Evolutionary conservation across 37 sponge, comb jelly and placozoan genomes (phyloP).

Genomic region (Spongia lamella): DNA sequence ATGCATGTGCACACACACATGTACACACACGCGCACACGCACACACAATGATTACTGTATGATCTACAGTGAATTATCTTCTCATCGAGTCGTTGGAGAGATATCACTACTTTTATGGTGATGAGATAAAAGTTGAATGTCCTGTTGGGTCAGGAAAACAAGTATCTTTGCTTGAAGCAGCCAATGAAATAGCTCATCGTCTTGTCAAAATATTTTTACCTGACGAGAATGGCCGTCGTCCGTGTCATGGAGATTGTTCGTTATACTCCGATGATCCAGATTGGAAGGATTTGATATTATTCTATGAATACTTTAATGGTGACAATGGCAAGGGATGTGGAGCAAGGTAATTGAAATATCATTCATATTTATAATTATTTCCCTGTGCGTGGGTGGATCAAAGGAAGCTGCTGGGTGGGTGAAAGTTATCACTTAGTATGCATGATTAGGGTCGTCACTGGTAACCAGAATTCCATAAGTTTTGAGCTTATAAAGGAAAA

Average conservation of each 20-base stretch:
- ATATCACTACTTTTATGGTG: slow-evolving; percentile 90
- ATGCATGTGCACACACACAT: neutral
- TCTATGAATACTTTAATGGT: slow-evolving; percentile 96
- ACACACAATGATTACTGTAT: too few relatives aligned
- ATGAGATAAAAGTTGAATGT: slow-evolving; percentile 85
- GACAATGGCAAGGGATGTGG: slow-evolving; percentile 94
- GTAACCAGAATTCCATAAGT: too few relatives aligned
- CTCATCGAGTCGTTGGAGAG: slow-evolving; percentile 91
- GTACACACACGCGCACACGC: slow-evolving; percentile 1
- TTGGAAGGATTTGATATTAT: slow-evolving; percentile 91
- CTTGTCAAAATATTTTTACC: slow-evolving; percentile 65
- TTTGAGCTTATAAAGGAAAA: too few relatives aligned
- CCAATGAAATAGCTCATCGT: slow-evolving; percentile 72
- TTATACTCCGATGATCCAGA: slow-evolving; percentile 79
- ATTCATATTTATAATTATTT: neutral
- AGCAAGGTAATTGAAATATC: slow-evolving; percentile 65
- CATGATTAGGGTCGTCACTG: too few relatives aligned
- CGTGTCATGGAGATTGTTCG: slow-evolving; percentile 85
- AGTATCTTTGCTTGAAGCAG: slow-evolving; percentile 79
- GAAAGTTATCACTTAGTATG: neutral
- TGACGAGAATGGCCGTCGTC: slow-evolving; percentile 67
- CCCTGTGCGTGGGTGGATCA: too few relatives aligned
- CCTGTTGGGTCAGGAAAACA: slow-evolving; percentile 81
- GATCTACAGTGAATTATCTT: slow-evolving; percentile 81
- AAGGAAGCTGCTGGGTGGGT: neutral